Evolutionary conservation across 2,888 invertebrate species (phyloP).

Genomic region (Imbricaverruca yamaguchii): DNA sequence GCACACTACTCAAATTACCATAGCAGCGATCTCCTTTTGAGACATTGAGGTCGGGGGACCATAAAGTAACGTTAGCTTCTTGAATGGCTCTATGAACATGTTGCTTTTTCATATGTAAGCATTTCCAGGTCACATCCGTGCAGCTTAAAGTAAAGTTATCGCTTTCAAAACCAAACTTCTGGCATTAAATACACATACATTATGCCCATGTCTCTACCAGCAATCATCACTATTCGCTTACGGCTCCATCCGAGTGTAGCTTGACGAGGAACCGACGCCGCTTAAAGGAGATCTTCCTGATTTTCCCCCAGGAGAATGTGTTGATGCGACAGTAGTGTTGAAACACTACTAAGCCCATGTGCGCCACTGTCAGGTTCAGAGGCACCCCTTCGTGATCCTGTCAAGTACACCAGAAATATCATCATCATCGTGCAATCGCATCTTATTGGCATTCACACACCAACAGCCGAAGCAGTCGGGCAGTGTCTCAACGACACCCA

Average conservation of each 20-base stretch:
- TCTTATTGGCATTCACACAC: conserved; percentile 51
- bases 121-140: no score
- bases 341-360: conserved; percentile 96
- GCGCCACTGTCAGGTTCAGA: conserved; percentile 89
- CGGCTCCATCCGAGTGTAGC: conserved; percentile 92
- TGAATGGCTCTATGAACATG: no score
- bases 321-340: conserved; percentile 95
- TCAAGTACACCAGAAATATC: conserved; percentile 8
- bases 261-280: conserved; percentile 95
- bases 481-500: conserved; percentile 69
- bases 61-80: no score
- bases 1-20: no score
- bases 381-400: conserved; percentile 90
- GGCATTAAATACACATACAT: no score
- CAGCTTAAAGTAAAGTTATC: no score
- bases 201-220: background rate
- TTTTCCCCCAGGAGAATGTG: conserved; percentile 99
- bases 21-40: no score
- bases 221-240: conserved; percentile 48
- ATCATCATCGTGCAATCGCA: no score
- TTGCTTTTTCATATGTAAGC: no score
- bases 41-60: no score
- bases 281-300: conserved; percentile 97
- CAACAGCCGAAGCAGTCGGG: conserved; percentile 50
- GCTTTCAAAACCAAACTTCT: no score